Conservation (phyloP, 2,888 invertebrate genomes). For the Drosophila merina region DNA sequence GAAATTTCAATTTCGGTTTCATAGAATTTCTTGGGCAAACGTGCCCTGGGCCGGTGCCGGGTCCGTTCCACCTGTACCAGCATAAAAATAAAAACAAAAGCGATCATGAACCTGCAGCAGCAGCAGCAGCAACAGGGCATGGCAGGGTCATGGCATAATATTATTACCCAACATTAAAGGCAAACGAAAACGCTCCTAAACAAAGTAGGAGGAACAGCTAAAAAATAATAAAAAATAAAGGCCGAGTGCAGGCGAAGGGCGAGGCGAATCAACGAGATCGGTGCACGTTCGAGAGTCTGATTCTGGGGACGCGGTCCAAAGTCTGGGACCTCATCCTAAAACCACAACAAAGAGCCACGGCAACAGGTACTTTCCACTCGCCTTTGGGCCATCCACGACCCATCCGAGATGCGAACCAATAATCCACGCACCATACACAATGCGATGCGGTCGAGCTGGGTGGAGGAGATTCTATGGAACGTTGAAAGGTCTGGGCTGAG, state of each 20-base stretch:
- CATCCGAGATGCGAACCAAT: constrained; percentile 69
- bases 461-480: constrained; percentile 65
- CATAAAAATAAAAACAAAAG: constrained; percentile 72
- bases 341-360: constrained; percentile 69
- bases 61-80: constrained; percentile 82
- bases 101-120: constrained; percentile 79
- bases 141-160: constrained; percentile 47
- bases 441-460: constrained; percentile 57
- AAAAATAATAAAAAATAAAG: constrained; percentile 54
- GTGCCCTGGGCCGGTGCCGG: neutral
- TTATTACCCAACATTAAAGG: constrained; percentile 51
- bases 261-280: constrained; percentile 73
- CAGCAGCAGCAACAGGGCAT: constrained; percentile 27
- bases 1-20: constrained; percentile 36
- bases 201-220: constrained; percentile 50
- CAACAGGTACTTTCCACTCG: constrained; percentile 72
- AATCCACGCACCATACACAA: constrained; percentile 70
- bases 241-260: constrained; percentile 55
- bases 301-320: constrained; percentile 4
- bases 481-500: constrained; percentile 31
- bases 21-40: constrained; percentile 39
- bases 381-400: constrained; percentile 64
- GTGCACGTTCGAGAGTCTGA: constrained; percentile 68
- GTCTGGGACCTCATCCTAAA: constrained; percentile 41
- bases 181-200: constrained; percentile 48